Conservation (phyloP, 2,113 vertebrate species). For the Myotis brandtii region DNA sequence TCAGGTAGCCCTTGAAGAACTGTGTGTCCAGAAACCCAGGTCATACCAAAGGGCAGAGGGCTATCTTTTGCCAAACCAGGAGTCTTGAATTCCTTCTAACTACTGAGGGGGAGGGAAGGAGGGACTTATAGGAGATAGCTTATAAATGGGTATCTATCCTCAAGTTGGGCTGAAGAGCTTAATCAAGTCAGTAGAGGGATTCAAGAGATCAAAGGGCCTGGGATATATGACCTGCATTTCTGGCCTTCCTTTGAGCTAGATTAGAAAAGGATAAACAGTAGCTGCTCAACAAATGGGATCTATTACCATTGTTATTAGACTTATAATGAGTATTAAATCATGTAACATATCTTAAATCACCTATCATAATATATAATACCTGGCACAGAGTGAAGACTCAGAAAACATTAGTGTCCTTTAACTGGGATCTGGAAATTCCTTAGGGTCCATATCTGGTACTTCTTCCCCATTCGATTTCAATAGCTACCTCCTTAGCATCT, state of each 20-base stretch:
- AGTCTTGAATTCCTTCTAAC: conserved; percentile 50
- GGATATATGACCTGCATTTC: not conserved
- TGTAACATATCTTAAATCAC: not conserved
- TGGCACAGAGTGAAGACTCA: not conserved
- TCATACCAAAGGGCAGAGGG: conserved; percentile 63
- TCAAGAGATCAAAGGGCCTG: not conserved
- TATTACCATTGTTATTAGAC: not conserved
- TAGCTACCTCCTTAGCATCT: not conserved
- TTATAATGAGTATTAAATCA: not conserved
- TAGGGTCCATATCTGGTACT: not conserved
- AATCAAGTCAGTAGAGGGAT: conserved; percentile 13
- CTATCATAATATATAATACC: not conserved
- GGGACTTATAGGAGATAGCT: not conserved
- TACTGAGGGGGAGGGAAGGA: not conserved
- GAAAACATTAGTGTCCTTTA: conserved; percentile 47
- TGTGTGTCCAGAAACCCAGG: conserved; percentile 79
- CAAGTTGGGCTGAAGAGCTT: not conserved
- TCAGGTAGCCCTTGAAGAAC: conserved; percentile 84
- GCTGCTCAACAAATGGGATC: not conserved
- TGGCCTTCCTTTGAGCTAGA: not conserved
- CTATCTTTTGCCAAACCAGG: not conserved
- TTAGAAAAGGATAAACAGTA: conserved; percentile 20
- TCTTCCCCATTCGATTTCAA: conserved; percentile 1
- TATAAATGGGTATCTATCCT: not conserved
- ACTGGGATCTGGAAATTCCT: not conserved